Base-by-base conservation (phyloP, 2,888 invertebrate genomes). In the Macropis europaea region DNA sequence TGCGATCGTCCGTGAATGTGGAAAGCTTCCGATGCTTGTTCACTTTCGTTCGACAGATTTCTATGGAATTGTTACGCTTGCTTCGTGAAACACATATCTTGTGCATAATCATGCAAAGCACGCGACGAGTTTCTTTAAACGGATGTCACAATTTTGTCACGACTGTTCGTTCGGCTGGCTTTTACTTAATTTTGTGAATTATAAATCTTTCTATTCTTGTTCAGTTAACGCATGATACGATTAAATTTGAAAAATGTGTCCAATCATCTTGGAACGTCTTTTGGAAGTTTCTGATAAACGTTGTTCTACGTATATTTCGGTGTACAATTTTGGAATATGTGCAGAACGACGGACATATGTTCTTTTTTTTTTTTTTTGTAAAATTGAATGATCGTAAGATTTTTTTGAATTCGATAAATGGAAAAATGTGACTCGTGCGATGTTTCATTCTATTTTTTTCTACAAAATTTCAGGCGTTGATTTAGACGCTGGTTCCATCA, bases 401-500 rank as follows among this genome's bases (percentile, higher is more conserved):
- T n/a, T n/a, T n/a, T n/a, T n/a, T n/a, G n/a, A n/a, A n/a, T n/a
- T n/a, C n/a, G 30, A 7, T 30, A 30, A 9, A 34, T 7, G 11
- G n/a, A 34, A 9, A 34, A 11, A 34, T 34, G 17, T 40, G 3
- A 32, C 19, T 13, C 4, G 9, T 42, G 5, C 2, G 0, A 13
- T 47, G 11, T 24, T 2, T 50, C n/a, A 69, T 42, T n/a, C n/a
- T 17, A 50, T 50, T n/a, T 13, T 19, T 24, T 61, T 47, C 6
- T 64, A 40, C 13, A 1, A 53, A 61, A 67, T 86, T 85, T 9
- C 90, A 94, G 94, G 94, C 77, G 92, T 94, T 82, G 94, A 94
- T 77, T 89, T 96, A 13, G 95, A 94, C 73, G 92, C 95, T 2
- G 95, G 95, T 40, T 93, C 94, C 4, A 95, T 96, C 71, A 94